Evolutionary conservation across 2,113 vertebrate species (phyloP).

Genomic region (Vimba vimba): DNA sequence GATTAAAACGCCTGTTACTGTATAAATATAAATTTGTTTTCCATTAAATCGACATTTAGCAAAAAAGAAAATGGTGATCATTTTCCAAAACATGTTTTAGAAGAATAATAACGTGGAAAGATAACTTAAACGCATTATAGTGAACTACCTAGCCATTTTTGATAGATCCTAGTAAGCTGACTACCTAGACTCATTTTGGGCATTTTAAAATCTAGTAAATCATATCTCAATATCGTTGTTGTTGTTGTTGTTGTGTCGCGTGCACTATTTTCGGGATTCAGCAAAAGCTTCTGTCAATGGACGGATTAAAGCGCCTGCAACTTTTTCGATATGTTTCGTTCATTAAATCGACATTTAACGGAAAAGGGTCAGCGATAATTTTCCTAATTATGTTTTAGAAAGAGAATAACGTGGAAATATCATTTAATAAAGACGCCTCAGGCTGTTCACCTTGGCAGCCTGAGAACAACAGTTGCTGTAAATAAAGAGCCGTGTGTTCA

Average conservation of each 20-base stretch:
- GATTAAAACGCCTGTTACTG: not conserved
- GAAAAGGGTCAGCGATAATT: not conserved
- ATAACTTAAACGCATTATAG: not conserved
- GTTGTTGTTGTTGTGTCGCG: too few species aligned
- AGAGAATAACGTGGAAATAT: not conserved
- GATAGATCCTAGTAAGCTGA: too few species aligned
- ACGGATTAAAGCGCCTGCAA: not conserved
- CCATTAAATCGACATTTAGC: not conserved
- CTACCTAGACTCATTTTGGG: too few species aligned
- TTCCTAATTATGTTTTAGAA: not conserved
- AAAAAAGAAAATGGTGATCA: not conserved
- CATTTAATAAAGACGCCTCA: slow-evolving; percentile 37
- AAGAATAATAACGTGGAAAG: not conserved
- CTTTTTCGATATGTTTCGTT: not conserved
- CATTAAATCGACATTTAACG: not conserved
- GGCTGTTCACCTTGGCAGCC: slow-evolving; percentile 60
- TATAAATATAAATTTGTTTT: not conserved
- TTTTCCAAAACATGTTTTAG: not conserved
- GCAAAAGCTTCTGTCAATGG: not conserved
- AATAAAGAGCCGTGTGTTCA: slow-evolving; percentile 62
- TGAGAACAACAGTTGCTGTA: slow-evolving; percentile 65
- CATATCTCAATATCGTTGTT: too few species aligned
- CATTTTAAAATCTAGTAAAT: too few species aligned
- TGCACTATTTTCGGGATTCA: not conserved
- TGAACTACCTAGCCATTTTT: too few species aligned